A percentile compares a stretch with the other conserved stretches of the same genome.
These are phyloP conservation scores for Erebia aethiops DNA, from an alignment of 2,888 invertebrate species.

Conservation along the genomic window DNA sequence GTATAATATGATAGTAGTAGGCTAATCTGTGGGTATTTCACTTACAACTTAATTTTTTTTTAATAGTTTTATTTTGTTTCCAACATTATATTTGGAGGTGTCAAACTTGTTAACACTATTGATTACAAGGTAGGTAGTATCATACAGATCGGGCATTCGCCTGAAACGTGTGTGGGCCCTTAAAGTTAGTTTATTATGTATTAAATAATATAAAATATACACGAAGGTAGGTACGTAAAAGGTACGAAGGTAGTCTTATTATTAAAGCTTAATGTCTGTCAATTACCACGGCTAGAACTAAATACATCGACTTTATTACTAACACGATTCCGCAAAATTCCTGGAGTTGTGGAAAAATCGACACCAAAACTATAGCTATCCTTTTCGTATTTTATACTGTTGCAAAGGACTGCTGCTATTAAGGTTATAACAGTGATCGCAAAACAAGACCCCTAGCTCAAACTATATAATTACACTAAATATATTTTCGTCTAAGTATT, in stretches of 20 bases:
- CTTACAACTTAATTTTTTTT: no score
- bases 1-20: no score
- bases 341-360: no score
- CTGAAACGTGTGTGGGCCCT: neutral
- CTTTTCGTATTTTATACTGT: neutral
- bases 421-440: neutral
- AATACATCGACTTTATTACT: conserved; percentile 6
- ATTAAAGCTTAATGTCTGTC: conserved; percentile 62
- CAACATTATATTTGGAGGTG: no score
- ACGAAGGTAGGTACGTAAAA: conserved; percentile 9
- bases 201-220: conserved; percentile 26
- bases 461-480: neutral
- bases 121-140: no score
- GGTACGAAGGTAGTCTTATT: no score
- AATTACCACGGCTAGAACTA: conserved; percentile 22
- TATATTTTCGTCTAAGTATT: neutral
- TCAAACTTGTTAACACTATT: no score
- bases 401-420: neutral
- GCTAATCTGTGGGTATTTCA: no score
- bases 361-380: neutral
- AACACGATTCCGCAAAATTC: neutral
- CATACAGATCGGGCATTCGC: neutral
- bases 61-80: no score
- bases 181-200: neutral
- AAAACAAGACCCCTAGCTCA: no score